Evolutionary conservation across 2,113 vertebrate species (phyloP).

Genomic region (Vimba vimba): DNA sequence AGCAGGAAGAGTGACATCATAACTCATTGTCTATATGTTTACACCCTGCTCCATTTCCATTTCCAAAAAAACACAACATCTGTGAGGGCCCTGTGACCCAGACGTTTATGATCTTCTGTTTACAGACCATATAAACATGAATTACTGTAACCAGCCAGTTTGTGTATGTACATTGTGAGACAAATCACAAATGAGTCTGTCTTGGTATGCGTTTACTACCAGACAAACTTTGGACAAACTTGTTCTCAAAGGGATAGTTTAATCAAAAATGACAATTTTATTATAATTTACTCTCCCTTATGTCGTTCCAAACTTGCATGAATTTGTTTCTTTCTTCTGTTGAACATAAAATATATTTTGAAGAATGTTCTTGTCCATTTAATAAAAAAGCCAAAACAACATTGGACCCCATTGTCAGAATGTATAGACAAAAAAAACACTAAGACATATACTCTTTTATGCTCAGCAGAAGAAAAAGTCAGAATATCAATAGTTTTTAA

Average conservation of each 20-base stretch:
- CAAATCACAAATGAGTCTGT: neutral
- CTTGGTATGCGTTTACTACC: neutral
- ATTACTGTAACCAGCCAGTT: neutral
- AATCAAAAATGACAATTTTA: neutral
- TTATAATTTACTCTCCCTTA: neutral
- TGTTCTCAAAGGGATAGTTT: neutral
- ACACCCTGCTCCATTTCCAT: slow-evolving; percentile 41
- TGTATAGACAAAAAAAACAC: neutral
- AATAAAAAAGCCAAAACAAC: neutral
- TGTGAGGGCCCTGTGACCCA: neutral
- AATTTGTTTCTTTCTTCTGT: neutral
- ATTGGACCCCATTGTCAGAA: neutral
- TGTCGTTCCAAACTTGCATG: neutral
- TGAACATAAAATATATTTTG: neutral
- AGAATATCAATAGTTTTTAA: neutral
- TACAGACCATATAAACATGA: neutral
- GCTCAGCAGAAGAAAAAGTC: neutral
- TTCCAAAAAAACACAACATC: neutral
- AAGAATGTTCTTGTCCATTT: neutral
- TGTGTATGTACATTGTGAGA: slow-evolving; percentile 5
- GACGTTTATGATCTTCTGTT: neutral
- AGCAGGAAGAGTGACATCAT: slow-evolving; percentile 58
- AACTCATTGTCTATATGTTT: slow-evolving; percentile 37
- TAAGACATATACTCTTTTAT: neutral
- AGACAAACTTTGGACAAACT: neutral